Evolutionary conservation across 64 coral and sea anemone species (phyloP), one percentile per base, ranked within the genome.

Genomic region (Stichodactyla helianthus): DNA sequence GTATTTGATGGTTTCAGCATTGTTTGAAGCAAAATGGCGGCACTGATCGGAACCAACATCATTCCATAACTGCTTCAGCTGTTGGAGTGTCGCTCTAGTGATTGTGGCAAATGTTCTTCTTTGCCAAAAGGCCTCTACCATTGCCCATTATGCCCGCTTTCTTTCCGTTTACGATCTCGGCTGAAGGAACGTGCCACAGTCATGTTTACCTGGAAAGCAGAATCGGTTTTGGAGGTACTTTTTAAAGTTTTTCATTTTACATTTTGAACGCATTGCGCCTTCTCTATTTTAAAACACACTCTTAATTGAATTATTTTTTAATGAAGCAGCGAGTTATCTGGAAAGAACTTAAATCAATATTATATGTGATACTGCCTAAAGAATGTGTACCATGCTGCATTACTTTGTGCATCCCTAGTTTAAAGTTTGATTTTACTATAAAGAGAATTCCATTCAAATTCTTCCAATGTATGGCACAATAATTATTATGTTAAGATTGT

Each of bases 141-240:
- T 19, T 79, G 28, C 15, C 77, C 77, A 50, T 79, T 79, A 79
- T 79, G 77, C 17, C 77, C 2, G 6, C 77, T 31, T 50, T 50
- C 26, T 50, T 79, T 79, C 31, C 77, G 77, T 79, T 52, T 79
- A 79, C 77, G 77, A 50, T 79, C 35, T 15, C 77, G 77, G 50
- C 77, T 79, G 27, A 79, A 79, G 17, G 77, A 79, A 79, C 77
- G 51, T n/a, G n/a, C 77, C 31, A 79, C 16, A 79, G 13, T 79
- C 10, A 12, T 50, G 77, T 79, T 79, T 31, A 79, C 77, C 51
- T 31, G 77, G 77, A 79, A 79, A 51, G 77, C 77, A 31, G 35
- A 50, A 79, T 79, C 31, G 13, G 11, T 52, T 79, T 79, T 79
- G 35, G 77, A 79, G 77, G 77, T 79, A 79, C 31, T 77, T 77